A percentile compares a stretch with the other conserved stretches of the same genome.
Conservation (phyloP, 2,113 vertebrate species). For the Lepus americanus region DNA sequence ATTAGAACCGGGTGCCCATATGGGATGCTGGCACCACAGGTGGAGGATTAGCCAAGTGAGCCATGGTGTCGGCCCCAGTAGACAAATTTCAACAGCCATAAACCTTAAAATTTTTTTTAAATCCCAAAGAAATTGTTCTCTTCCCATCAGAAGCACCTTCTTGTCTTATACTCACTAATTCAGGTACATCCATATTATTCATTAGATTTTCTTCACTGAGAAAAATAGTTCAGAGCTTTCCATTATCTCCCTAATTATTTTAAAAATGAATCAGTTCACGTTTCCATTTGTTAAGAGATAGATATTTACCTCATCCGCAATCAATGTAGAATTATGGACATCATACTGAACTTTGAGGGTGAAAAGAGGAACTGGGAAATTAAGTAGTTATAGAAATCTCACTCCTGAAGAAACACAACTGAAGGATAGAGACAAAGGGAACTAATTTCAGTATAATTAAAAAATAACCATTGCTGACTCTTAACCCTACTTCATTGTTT, state of each 20-base stretch:
- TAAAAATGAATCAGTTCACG: not conserved
- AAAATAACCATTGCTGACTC: not conserved
- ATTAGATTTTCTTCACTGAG: not conserved
- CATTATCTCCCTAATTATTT: not conserved
- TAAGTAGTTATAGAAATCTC: not conserved
- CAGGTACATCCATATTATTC: not conserved
- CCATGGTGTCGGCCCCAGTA: not conserved
- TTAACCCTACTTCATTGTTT: not conserved
- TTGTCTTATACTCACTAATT: slow-evolving; percentile 10
- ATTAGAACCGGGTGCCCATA: too few relatives aligned
- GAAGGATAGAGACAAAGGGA: not conserved
- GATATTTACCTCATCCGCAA: not conserved
- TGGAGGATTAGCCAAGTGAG: too few relatives aligned
- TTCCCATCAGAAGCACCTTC: not conserved
- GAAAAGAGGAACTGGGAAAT: not conserved
- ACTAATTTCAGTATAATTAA: not conserved
- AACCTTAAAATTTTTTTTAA: not conserved
- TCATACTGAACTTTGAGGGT: not conserved
- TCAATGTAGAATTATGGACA: not conserved
- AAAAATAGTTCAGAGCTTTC: not conserved
- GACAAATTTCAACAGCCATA: not conserved
- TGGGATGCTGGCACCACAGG: too few relatives aligned
- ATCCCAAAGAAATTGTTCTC: not conserved
- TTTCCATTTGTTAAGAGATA: not conserved
- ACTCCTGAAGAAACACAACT: not conserved